Evolutionary conservation across 2,113 vertebrate genomes (phyloP).

Genomic region (Sclerurus mexicanus): DNA sequence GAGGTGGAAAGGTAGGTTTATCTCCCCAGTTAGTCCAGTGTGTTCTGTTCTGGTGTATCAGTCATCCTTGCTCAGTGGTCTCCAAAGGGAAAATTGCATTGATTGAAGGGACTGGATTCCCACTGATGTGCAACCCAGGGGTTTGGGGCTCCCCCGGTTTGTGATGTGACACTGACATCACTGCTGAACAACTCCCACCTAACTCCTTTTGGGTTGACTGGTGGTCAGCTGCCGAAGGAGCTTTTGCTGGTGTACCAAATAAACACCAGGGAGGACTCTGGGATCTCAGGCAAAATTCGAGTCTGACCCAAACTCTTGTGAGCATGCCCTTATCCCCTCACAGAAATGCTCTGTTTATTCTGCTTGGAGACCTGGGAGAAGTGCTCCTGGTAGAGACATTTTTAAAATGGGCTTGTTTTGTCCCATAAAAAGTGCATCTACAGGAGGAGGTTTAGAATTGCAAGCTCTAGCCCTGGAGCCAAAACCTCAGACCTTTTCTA

Average conservation of each 20-base stretch:
- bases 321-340: neutral
- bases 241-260: neutral
- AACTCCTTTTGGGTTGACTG: neutral
- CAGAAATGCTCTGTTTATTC: neutral
- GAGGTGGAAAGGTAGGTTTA: neutral
- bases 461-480: neutral
- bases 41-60: neutral
- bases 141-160: fast-evolving
- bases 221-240: neutral
- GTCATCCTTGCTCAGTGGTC: neutral
- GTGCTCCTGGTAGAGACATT: neutral
- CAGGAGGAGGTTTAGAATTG: neutral
- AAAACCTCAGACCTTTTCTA: constrained; percentile 28
- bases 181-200: fast-evolving
- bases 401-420: constrained; percentile 11
- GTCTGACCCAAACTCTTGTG: neutral
- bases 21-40: neutral
- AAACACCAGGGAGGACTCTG: neutral
- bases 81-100: neutral
- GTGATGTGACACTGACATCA: neutral
- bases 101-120: neutral
- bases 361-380: neutral
- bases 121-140: fast-evolving
- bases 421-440: neutral
- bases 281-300: neutral